Conservation (phyloP, 2,797 vertebrate genomes). For the Phaenicophaeus curvirostris region DNA sequence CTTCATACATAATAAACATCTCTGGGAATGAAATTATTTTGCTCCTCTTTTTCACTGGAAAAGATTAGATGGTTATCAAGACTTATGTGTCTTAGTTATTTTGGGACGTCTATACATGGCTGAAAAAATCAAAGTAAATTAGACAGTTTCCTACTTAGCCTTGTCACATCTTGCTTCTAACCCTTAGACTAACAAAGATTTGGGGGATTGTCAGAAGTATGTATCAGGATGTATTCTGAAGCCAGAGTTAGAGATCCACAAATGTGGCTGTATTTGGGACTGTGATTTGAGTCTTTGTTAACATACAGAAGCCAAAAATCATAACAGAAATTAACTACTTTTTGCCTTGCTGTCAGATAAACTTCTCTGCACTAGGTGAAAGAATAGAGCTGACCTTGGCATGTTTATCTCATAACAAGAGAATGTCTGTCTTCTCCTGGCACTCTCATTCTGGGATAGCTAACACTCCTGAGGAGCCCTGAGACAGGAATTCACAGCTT, state of each 20-base stretch:
- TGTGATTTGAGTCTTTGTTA: not conserved
- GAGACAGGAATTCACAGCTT: not conserved
- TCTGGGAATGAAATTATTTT: not conserved
- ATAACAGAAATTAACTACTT: not conserved
- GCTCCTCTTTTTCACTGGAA: not conserved
- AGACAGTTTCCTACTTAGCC: not conserved
- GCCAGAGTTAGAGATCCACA: not conserved
- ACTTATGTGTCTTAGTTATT: not conserved
- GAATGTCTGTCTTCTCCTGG: rapidly evolving
- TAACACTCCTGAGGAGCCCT: not conserved
- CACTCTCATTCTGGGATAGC: not conserved
- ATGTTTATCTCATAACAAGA: rapidly evolving
- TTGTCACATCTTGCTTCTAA: not conserved
- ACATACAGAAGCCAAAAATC: not conserved
- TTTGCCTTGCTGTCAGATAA: not conserved
- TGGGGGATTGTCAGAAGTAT: not conserved
- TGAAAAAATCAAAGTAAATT: not conserved
- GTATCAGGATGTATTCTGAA: not conserved
- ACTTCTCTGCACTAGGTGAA: not conserved
- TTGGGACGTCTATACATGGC: not conserved
- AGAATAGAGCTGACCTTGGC: not conserved
- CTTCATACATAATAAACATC: not conserved
- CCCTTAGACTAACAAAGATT: not conserved
- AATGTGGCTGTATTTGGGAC: not conserved
- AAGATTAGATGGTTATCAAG: not conserved